These are phyloP conservation scores for Daphoenositta chrysoptera DNA, from an alignment of 2,113 vertebrate genomes.

Conservation along the genomic window DNA sequence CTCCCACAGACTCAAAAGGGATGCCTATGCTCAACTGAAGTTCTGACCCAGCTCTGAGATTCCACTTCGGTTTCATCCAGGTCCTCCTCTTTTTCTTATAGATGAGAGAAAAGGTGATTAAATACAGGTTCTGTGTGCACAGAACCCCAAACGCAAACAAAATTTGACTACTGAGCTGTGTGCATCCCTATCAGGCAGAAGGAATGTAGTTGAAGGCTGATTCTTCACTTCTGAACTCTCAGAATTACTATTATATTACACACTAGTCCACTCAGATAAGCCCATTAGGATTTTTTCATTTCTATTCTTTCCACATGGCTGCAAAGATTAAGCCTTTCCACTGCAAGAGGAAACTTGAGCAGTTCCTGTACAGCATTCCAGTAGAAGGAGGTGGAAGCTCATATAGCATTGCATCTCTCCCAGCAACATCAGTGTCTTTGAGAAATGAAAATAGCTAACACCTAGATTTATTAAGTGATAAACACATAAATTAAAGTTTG, in stretches of 20 bases:
- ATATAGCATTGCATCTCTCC: background rate
- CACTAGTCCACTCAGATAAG: background rate
- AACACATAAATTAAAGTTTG: background rate
- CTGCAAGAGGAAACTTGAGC: background rate
- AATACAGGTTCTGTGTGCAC: background rate
- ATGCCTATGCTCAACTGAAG: background rate
- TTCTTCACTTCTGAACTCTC: background rate
- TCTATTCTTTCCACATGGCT: background rate
- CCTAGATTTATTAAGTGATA: background rate
- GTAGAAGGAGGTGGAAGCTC: background rate
- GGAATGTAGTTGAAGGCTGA: background rate
- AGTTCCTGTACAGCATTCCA: background rate
- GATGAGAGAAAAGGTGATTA: background rate
- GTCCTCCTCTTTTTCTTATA: background rate
- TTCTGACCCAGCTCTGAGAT: background rate
- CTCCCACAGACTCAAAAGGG: background rate
- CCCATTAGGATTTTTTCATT: background rate
- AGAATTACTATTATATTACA: background rate
- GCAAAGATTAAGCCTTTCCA: background rate
- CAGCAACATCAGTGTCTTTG: background rate
- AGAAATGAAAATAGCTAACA: background rate
- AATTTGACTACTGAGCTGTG: background rate
- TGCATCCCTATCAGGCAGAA: background rate
- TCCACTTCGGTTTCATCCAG: background rate
- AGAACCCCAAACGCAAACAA: background rate